These are phyloP conservation scores for Castor canadensis DNA, from an alignment of 2,113 vertebrate genomes.

Conservation along the genomic window DNA sequence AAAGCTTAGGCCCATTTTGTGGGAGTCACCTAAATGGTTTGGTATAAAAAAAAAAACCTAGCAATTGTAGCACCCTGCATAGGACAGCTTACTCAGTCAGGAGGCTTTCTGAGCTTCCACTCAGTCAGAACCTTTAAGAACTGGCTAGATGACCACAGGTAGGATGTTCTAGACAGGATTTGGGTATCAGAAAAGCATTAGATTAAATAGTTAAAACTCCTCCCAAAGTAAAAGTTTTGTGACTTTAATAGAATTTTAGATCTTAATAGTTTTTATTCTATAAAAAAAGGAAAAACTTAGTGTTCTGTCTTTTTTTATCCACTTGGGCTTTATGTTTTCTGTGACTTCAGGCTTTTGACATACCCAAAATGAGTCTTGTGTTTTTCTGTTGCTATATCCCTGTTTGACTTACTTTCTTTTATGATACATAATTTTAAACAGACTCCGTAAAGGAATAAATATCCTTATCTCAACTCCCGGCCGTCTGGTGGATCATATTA, in stretches of 20 bases:
- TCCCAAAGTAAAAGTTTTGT: background rate
- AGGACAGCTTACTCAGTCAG: too few relatives aligned
- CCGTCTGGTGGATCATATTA: slow-evolving; percentile 96
- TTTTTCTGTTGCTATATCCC: background rate
- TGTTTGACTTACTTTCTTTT: background rate
- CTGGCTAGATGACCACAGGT: too few relatives aligned
- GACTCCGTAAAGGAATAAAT: slow-evolving; percentile 96
- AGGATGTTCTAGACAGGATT: background rate
- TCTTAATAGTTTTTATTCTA: background rate
- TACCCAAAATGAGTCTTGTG: background rate
- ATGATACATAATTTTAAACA: slow-evolving; percentile 69
- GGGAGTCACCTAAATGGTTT: background rate
- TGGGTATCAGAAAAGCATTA: background rate
- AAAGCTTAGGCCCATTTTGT: background rate
- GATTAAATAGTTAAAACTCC: background rate
- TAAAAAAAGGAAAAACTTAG: background rate
- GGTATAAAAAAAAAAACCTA: background rate
- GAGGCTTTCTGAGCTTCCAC: too few relatives aligned
- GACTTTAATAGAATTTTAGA: background rate
- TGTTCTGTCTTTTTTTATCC: background rate
- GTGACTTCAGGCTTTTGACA: background rate
- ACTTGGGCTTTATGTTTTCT: fast-evolving
- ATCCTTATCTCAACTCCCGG: slow-evolving; percentile 96
- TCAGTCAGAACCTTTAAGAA: background rate
- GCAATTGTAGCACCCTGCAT: too few relatives aligned